These are phyloP conservation scores for Drosophila seguyi DNA, from an alignment of 1,140 invertebrate species.

Conservation along the genomic window DNA sequence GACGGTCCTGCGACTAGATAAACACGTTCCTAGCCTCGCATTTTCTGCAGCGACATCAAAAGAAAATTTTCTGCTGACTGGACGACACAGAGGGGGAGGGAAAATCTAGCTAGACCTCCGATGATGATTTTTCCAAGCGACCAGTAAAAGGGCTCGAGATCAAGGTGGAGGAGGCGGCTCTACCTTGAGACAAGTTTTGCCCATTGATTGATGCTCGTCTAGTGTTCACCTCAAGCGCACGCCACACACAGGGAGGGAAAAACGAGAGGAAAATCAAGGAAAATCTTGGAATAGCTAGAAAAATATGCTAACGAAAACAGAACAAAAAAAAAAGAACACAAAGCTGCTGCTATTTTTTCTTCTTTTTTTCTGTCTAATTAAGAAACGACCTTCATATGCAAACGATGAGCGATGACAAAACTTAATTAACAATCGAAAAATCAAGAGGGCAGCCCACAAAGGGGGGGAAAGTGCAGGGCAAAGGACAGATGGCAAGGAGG, in stretches of 20 bases:
- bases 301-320: conserved; percentile 33
- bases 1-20: conserved; percentile 59
- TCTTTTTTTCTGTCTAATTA: conserved; percentile 25
- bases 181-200: conserved; percentile 42
- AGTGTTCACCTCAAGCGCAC: conserved; percentile 46
- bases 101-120: conserved; percentile 4
- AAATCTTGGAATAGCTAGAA: conserved; percentile 16
- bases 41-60: conserved; percentile 63
- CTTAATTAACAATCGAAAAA: conserved; percentile 30
- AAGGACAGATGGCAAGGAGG: too few species aligned
- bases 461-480: background rate
- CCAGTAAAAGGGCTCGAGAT: conserved; percentile 15
- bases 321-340: background rate
- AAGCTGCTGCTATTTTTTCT: background rate
- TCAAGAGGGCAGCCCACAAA: conserved; percentile 1
- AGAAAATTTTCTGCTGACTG: conserved; percentile 41
- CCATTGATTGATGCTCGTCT: conserved; percentile 52
- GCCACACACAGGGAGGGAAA: too few species aligned
- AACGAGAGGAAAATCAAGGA: conserved; percentile 22
- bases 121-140: background rate
- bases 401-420: conserved; percentile 23
- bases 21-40: conserved; percentile 57
- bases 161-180: conserved; percentile 43
- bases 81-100: conserved; percentile 3
- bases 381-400: conserved; percentile 33